Evolutionary conservation across 2,113 vertebrate genomes (phyloP), one percentile per base, ranked within the genome.

Genomic region (Pipra filicauda): DNA sequence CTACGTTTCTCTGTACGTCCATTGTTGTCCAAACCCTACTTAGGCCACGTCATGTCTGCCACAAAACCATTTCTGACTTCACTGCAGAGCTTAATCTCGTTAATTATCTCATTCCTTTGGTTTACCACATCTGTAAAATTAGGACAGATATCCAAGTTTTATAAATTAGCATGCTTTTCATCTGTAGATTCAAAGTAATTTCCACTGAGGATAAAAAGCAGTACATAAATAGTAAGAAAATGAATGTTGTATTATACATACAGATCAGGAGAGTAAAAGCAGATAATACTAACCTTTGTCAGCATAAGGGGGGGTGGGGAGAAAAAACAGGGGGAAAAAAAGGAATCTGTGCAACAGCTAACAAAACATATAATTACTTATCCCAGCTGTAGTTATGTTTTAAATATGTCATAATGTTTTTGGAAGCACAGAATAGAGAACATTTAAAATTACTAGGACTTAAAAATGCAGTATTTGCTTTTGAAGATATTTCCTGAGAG

Each of bases 131-230:
- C 85, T 86, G 59, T 64, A 94, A 94, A 97, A 96, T 92, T 80
- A 73, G 95, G 94, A 80, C 93, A 88, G 74, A 93, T 90, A 96
- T 33, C 58, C 0, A 4, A 91, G 86, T 91, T 96, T 93, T 80
- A 96, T 55, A 93, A 95, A 96, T 97, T 96, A 95, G 91, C 84
- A 95, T 88, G 64, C 88, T 95, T 95, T 96, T 95, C 85, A 94
- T 96, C 93, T 67, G 79, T 55, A 90, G 75, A 95, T 93, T 91
- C 82, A 86, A 95, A 94, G 85, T 93, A 71, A 96, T 93, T 96
- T 93, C 93, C 88, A 90, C 59, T 10, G 90, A 95, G 94, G 82
- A 95, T 95, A 95, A 96, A 96, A 95, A 86, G 75, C 72, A 57
- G 51, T 37, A 93, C 67, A 85, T 83, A 93, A 96, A 88, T 59